phyloP scores from a whole-genome alignment of 1,140 invertebrate species.

The Cyphomyrmex costatus region DNA sequence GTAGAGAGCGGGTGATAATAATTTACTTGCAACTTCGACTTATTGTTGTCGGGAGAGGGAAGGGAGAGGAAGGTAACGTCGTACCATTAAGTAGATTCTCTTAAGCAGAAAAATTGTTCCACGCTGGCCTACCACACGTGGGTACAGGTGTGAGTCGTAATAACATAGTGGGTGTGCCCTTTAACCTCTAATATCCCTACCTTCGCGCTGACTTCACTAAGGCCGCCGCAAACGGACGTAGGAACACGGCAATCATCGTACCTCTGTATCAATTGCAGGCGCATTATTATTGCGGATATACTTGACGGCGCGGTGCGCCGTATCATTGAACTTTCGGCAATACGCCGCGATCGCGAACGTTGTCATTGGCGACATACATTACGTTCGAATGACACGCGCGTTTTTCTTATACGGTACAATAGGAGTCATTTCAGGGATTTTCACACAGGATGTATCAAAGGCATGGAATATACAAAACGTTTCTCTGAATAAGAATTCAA shows the following conservation, averaged over 20 bases:
- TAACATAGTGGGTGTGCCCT: conserved; percentile 84
- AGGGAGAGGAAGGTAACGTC: conserved; percentile 43
- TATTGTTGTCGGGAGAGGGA: conserved; percentile 52
- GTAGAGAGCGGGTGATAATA: conserved; percentile 63
- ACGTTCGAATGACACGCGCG: conserved; percentile 5
- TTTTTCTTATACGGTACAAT: conserved; percentile 2
- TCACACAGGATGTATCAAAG: neutral
- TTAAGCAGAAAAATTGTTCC: conserved; percentile 72
- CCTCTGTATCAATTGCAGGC: conserved; percentile 84
- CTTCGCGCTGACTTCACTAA: conserved; percentile 81
- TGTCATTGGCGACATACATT: conserved; percentile 38
- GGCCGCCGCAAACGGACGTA: conserved; percentile 81
- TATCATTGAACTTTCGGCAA: conserved; percentile 56
- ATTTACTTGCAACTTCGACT: conserved; percentile 72
- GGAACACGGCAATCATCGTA: conserved; percentile 84
- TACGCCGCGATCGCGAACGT: conserved; percentile 25
- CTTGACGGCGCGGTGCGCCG: conserved; percentile 82
- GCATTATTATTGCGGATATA: conserved; percentile 84
- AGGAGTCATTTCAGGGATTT: neutral
- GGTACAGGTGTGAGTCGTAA: conserved; percentile 86
- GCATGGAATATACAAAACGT: neutral
- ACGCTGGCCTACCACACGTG: conserved; percentile 68
- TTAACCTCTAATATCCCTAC: conserved; percentile 80
- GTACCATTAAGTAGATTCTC: conserved; percentile 72
- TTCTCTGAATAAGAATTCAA: conserved; percentile 49